Percentiles rank a stretch among this genome's conserved stretches.
Evolutionary conservation across 2,797 vertebrate genomes (phyloP).

Genomic region (Harpagifer antarcticus): DNA sequence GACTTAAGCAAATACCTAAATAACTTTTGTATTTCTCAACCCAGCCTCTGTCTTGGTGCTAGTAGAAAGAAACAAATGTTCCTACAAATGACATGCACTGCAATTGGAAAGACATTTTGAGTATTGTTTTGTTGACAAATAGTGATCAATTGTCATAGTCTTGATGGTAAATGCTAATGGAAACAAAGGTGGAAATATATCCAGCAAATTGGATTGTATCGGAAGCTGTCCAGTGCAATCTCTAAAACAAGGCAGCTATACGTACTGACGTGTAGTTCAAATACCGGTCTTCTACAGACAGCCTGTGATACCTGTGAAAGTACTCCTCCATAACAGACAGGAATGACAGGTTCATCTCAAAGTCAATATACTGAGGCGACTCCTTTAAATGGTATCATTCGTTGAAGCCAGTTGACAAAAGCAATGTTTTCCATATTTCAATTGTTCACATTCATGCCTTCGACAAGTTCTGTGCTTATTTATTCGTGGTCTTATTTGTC

Average conservation of each 20-base stretch:
- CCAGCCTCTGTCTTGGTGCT: background rate
- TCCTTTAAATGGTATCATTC: background rate
- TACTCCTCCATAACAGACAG: background rate
- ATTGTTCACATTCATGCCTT: conserved; percentile 4
- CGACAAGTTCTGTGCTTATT: conserved; percentile 6
- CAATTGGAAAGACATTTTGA: background rate
- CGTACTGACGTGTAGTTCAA: background rate
- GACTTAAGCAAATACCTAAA: no score
- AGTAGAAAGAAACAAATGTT: background rate
- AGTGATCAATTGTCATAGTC: background rate
- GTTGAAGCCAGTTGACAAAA: background rate
- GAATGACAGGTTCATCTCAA: background rate
- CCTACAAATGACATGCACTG: background rate
- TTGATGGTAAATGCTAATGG: background rate
- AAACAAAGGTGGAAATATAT: conserved; percentile 1
- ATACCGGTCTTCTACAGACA: background rate
- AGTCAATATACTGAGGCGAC: background rate
- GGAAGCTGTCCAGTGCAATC: background rate
- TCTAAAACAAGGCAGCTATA: background rate
- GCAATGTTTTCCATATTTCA: background rate
- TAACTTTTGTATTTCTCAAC: background rate
- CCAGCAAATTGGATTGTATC: background rate
- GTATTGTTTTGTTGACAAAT: background rate
- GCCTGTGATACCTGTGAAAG: background rate
- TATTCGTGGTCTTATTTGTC: conserved; percentile 21